Percentiles rank a stretch among this genome's conserved stretches.
Evolutionary conservation across 1,140 invertebrate genomes (phyloP).

Genomic region (Drosophila virilis): DNA sequence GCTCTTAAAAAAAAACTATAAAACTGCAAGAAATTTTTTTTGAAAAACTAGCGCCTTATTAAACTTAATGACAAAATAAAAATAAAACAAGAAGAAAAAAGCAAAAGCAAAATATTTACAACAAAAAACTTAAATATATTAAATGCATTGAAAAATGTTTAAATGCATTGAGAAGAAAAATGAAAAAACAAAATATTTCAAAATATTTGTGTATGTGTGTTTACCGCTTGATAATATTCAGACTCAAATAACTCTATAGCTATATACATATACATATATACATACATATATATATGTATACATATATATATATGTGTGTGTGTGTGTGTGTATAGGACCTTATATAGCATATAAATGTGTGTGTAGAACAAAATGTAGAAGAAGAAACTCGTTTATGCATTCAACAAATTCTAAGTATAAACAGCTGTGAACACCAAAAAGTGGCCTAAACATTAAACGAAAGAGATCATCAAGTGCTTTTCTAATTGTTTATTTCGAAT

Average conservation of each 20-base stretch:
- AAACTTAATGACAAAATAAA: slow-evolving; percentile 27
- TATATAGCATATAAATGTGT: slow-evolving; percentile 29
- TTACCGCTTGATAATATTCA: slow-evolving; percentile 60
- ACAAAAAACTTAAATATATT: slow-evolving; percentile 25
- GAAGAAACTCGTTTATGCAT: slow-evolving; percentile 19
- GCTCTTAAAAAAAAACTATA: slow-evolving; percentile 37
- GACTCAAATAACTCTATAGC: slow-evolving; percentile 30
- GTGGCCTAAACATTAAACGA: slow-evolving; percentile 64
- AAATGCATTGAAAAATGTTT: too few species aligned
- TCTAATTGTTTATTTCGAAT: slow-evolving; percentile 30
- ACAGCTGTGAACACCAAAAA: slow-evolving; percentile 82
- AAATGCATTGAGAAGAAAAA: slow-evolving; percentile 5
- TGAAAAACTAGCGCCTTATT: slow-evolving; percentile 39
- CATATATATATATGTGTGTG: slow-evolving; percentile 44
- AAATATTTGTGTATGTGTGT: slow-evolving; percentile 72
- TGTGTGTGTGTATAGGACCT: neutral
- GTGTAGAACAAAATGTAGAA: slow-evolving; percentile 18
- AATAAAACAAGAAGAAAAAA: neutral
- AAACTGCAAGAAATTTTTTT: slow-evolving; percentile 7
- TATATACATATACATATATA: slow-evolving; percentile 51
- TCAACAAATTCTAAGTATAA: slow-evolving; percentile 23
- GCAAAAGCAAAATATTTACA: slow-evolving; percentile 9
- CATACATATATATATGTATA: slow-evolving; percentile 38
- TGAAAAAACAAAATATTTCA: slow-evolving; percentile 1
- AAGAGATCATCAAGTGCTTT: slow-evolving; percentile 48